phyloP scores from a whole-genome alignment of 2,113 vertebrate genomes.

The Ramphastos sulfuratus region DNA sequence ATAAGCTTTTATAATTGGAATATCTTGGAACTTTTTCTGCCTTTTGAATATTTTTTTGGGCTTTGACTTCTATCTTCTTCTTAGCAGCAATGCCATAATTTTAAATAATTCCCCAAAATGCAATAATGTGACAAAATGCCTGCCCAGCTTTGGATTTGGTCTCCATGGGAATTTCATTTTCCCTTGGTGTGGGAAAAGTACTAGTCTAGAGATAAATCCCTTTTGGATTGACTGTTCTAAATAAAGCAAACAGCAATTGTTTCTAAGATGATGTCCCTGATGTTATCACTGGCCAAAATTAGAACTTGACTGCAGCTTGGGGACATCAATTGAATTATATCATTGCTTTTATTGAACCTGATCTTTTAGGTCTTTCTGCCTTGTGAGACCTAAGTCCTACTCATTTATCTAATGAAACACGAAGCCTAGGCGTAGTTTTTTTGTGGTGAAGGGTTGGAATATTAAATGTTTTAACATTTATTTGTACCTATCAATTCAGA shows the following conservation, averaged over 20 bases:
- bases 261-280: neutral
- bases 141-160: neutral
- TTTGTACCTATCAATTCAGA: neutral
- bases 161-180: constrained; percentile 11
- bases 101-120: neutral
- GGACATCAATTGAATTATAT: neutral
- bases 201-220: constrained; percentile 11
- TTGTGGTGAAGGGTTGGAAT: neutral
- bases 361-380: neutral
- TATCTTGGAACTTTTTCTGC: neutral
- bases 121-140: neutral
- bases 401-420: neutral
- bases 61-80: neutral
- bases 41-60: neutral
- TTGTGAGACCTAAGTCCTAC: neutral
- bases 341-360: neutral
- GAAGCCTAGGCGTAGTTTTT: neutral
- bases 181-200: neutral
- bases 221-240: constrained; percentile 2
- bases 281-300: neutral
- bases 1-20: neutral
- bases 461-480: neutral
- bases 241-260: constrained; percentile 7
- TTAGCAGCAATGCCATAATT: neutral
- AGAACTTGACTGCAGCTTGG: neutral